These are phyloP conservation scores for Arothron firmamentum DNA, from an alignment of 2,113 vertebrate genomes.

Conservation along the genomic window DNA sequence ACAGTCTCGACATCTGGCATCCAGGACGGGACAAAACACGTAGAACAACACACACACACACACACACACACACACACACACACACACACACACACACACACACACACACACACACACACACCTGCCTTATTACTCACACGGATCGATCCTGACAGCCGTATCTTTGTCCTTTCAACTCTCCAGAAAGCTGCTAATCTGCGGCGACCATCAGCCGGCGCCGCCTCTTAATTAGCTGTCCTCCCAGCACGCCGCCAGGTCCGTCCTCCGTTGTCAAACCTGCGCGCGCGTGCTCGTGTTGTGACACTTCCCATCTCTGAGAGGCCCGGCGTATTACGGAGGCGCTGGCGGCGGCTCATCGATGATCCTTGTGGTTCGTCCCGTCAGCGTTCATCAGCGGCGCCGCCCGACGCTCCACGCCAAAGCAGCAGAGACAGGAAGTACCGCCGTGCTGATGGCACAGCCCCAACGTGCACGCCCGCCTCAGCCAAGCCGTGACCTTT, in stretches of 20 bases:
- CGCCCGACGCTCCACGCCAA: too few species aligned
- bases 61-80: neutral
- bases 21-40: too few species aligned
- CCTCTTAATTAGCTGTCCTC: slow-evolving; percentile 60
- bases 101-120: neutral
- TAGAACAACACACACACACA: neutral
- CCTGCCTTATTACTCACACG: slow-evolving; percentile 34
- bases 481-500: too few species aligned
- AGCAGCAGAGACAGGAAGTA: too few species aligned
- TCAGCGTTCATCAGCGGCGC: too few species aligned
- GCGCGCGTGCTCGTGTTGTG: neutral
- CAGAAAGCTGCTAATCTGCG: slow-evolving; percentile 57
- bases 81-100: neutral
- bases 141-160: slow-evolving; percentile 60
- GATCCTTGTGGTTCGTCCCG: too few species aligned
- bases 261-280: neutral
- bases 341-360: too few species aligned
- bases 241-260: neutral
- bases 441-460: too few species aligned
- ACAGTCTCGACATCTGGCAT: too few species aligned
- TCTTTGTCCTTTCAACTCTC: slow-evolving; percentile 58
- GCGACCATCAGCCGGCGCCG: slow-evolving; percentile 53
- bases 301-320: neutral
- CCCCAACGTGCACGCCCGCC: too few species aligned
- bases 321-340: too few species aligned